Conservation (phyloP, 2,113 vertebrate species). For the Hystrix cristata region DNA sequence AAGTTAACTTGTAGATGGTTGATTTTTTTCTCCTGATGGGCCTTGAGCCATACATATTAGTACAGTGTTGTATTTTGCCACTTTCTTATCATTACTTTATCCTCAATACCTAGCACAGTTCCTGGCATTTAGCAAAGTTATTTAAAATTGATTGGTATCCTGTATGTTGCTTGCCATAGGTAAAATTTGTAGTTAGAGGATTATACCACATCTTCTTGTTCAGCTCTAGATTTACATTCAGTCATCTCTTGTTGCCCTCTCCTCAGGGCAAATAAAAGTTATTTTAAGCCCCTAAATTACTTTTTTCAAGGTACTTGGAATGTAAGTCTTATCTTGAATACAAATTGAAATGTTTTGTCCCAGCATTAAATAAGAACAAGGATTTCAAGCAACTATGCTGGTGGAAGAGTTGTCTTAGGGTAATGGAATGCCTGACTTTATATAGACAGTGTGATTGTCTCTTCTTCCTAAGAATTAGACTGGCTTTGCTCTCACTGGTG, state of each 20-base stretch:
- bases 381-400: background rate
- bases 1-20: background rate
- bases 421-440: background rate
- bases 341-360: background rate
- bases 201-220: background rate
- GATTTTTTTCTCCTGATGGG: background rate
- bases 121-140: background rate
- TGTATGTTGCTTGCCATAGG: background rate
- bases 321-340: background rate
- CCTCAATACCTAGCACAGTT: background rate
- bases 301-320: constrained; percentile 3
- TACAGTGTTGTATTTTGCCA: background rate
- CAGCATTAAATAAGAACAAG: background rate
- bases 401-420: background rate
- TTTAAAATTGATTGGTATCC: background rate
- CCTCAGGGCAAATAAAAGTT: background rate
- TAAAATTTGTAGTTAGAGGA: background rate
- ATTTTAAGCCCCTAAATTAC: background rate
- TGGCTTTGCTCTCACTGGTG: background rate
- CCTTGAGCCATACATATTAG: background rate
- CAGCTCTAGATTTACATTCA: background rate
- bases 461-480: background rate
- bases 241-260: background rate
- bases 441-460: background rate
- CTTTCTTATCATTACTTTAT: background rate